Percentiles rank a stretch among this genome's conserved stretches.
Conservation (phyloP, 2,113 vertebrate species). For the Aspiorhynchus laticeps region DNA sequence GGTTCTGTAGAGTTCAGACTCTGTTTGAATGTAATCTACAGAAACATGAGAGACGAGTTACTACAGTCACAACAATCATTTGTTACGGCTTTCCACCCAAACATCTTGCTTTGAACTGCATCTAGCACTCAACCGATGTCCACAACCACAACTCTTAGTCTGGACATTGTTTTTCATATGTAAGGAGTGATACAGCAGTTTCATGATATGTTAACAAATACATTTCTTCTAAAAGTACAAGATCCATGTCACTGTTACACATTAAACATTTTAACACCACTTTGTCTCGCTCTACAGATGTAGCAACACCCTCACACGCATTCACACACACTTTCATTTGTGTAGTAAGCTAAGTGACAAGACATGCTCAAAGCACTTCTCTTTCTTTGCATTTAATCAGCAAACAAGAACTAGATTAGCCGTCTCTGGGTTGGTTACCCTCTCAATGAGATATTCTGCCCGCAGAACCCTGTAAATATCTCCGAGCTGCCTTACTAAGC, state of each 20-base stretch:
- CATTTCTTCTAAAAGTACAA: background rate
- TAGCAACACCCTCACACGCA: background rate
- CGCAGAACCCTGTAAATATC: constrained; percentile 25
- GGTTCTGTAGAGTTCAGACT: background rate
- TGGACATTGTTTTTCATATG: too few species aligned
- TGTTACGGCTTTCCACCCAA: background rate
- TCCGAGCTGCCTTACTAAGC: constrained; percentile 20
- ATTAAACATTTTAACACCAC: background rate
- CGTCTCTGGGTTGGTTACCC: constrained; percentile 28
- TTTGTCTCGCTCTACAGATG: background rate
- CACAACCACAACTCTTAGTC: background rate
- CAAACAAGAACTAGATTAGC: constrained; percentile 32
- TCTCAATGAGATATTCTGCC: background rate
- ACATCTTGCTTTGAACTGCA: background rate
- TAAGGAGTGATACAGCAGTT: background rate
- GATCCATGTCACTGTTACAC: background rate
- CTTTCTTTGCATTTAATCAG: constrained; percentile 39
- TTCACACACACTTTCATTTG: constrained; percentile 10
- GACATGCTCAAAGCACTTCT: constrained; percentile 1
- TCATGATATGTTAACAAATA: background rate
- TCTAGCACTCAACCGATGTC: background rate
- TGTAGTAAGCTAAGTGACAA: background rate
- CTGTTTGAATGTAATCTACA: background rate
- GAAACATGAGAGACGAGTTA: background rate
- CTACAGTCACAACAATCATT: background rate